A percentile compares a stretch with the other conserved stretches of the same genome.
Conservation (phyloP, 2,888 invertebrate genomes). For the Dorcus hopei region DNA sequence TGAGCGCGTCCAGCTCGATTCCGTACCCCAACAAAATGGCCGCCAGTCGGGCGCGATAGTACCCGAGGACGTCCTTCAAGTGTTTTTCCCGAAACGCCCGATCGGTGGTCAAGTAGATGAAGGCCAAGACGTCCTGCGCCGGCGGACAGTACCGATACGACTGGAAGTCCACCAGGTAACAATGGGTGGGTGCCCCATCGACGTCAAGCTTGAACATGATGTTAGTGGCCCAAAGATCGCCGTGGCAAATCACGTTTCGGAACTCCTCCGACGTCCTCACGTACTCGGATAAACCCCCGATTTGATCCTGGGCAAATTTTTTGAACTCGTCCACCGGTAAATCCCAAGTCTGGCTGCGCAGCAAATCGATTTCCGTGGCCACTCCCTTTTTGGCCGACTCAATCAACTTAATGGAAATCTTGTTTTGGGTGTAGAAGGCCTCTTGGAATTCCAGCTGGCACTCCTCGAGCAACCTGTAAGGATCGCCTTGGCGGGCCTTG, state of each 20-base stretch:
- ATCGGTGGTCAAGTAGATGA: conserved; percentile 28
- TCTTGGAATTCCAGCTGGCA: conserved; percentile 40
- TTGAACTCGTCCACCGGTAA: conserved; percentile 17
- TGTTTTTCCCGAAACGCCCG: conserved; percentile 21
- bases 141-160: conserved; percentile 32
- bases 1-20: conserved; percentile 18
- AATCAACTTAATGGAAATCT: conserved; percentile 36
- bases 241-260: conserved; percentile 47
- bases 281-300: conserved; percentile 26
- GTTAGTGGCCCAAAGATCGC: conserved; percentile 53
- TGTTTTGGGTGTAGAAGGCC: conserved; percentile 42
- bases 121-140: conserved; percentile 30
- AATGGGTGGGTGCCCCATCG: conserved; percentile 26
- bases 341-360: conserved; percentile 11
- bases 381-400: conserved; percentile 38
- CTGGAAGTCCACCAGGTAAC: conserved; percentile 35
- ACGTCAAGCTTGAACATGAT: conserved; percentile 40
- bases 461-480: conserved; percentile 25
- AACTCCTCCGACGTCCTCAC: conserved; percentile 41
- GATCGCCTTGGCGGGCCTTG: conserved; percentile 12
- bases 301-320: conserved; percentile 13
- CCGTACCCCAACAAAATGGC: conserved; percentile 18
- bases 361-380: conserved; percentile 31
- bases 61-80: conserved; percentile 19
- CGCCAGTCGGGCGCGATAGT: conserved; percentile 26